Conservation (phyloP, 2,888 invertebrate species). For the Morpho helenor region DNA sequence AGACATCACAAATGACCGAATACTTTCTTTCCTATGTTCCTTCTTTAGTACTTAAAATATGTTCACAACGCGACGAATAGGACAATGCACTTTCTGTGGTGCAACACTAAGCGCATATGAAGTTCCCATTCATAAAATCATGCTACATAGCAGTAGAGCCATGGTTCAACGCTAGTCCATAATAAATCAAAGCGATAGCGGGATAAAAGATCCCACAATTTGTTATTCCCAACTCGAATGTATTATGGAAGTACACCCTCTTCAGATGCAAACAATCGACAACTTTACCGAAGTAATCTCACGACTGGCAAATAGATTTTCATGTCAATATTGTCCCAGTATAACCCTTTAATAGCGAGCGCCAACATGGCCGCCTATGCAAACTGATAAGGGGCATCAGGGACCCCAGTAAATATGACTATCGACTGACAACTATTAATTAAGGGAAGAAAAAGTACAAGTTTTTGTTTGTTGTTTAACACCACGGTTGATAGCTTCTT, state of each 20-base stretch:
- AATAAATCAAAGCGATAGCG: background rate
- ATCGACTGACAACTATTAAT: slow-evolving; percentile 62
- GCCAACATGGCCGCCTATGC: slow-evolving; percentile 35
- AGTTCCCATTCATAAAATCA: too few relatives aligned
- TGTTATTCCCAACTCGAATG: background rate
- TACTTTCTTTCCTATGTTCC: too few relatives aligned
- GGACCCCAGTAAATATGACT: slow-evolving; percentile 51
- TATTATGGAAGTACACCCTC: slow-evolving; percentile 11
- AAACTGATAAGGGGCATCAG: slow-evolving; percentile 33
- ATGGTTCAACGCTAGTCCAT: too few relatives aligned
- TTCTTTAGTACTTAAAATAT: too few relatives aligned
- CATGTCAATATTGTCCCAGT: slow-evolving; percentile 31
- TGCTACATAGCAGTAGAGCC: too few relatives aligned
- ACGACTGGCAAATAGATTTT: slow-evolving; percentile 34
- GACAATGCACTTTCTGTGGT: too few relatives aligned
- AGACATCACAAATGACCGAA: too few relatives aligned
- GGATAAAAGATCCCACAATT: background rate
- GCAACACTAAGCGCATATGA: too few relatives aligned
- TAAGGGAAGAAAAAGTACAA: slow-evolving; percentile 33
- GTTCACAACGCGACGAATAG: too few relatives aligned
- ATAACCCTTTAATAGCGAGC: slow-evolving; percentile 34
- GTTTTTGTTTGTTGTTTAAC: slow-evolving; percentile 14
- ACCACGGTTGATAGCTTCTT: too few relatives aligned
- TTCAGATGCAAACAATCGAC: slow-evolving; percentile 14
- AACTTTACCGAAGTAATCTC: slow-evolving; percentile 28